phyloP scores from a whole-genome alignment of 2,113 vertebrate species.

The Pterocles burchelli region DNA sequence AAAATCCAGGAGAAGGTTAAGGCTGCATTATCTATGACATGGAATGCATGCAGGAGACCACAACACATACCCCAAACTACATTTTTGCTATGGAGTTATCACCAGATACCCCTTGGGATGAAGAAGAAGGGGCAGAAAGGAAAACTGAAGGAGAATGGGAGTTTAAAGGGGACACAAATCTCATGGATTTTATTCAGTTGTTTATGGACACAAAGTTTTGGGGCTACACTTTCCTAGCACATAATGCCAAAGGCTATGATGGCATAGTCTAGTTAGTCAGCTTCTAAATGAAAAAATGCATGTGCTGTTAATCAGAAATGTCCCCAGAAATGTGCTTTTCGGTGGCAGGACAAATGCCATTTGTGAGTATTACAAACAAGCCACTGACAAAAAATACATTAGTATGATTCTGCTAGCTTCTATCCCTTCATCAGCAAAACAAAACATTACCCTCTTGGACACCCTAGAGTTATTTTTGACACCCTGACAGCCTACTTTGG shows the following conservation, averaged over 20 bases:
- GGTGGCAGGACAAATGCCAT: not conserved
- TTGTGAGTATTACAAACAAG: not conserved
- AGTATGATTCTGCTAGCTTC: not conserved
- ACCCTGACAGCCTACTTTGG: not conserved
- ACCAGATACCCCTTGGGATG: not conserved
- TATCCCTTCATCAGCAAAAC: not conserved
- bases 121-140: not conserved
- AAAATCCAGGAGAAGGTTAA: not conserved
- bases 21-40: not conserved
- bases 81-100: not conserved
- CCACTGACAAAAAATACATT: not conserved
- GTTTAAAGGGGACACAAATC: not conserved
- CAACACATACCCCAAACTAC: not conserved
- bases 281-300: not conserved
- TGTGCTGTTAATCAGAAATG: not conserved
- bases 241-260: not conserved
- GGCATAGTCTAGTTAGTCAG: not conserved
- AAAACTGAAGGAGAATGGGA: not conserved
- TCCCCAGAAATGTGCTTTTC: not conserved
- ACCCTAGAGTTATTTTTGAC: not conserved
- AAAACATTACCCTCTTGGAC: not conserved
- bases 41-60: not conserved
- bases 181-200: not conserved
- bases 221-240: not conserved
- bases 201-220: not conserved